A percentile compares a stretch with the other conserved stretches of the same genome.
Evolutionary conservation across 2,113 vertebrate genomes (phyloP).

Genomic region (Sebastes schlegelii): DNA sequence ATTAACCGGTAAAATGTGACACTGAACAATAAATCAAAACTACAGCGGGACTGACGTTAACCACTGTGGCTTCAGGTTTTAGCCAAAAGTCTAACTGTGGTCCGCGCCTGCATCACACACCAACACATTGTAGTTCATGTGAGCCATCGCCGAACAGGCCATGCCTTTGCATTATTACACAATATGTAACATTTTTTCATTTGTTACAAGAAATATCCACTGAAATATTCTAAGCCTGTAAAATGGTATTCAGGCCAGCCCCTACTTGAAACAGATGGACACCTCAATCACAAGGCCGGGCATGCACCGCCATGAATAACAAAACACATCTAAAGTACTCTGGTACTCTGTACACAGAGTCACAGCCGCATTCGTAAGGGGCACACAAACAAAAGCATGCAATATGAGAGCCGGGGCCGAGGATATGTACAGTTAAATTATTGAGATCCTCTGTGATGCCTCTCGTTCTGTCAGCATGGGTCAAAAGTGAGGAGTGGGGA

Average conservation of each 20-base stretch:
- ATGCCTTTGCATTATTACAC: neutral
- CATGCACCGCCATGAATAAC: constrained; percentile 19
- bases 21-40: no score
- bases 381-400: constrained; percentile 59
- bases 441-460: constrained; percentile 72
- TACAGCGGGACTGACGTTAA: no score
- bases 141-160: no score
- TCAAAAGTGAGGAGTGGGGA: constrained; percentile 51
- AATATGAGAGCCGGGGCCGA: constrained; percentile 55
- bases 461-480: constrained; percentile 68
- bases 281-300: constrained; percentile 30
- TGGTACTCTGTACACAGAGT: constrained; percentile 4
- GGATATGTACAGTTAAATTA: constrained; percentile 77
- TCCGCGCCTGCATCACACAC: neutral
- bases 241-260: constrained; percentile 12
- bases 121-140: no score
- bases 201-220: neutral
- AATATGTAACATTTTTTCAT: neutral
- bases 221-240: constrained; percentile 14
- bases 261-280: constrained; percentile 29
- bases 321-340: constrained; percentile 52
- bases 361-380: neutral
- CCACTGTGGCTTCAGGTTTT: no score
- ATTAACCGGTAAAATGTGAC: no score
- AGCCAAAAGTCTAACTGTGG: neutral